Base-by-base conservation (phyloP, 2,888 invertebrate genomes). In the Campoletis raptor region DNA sequence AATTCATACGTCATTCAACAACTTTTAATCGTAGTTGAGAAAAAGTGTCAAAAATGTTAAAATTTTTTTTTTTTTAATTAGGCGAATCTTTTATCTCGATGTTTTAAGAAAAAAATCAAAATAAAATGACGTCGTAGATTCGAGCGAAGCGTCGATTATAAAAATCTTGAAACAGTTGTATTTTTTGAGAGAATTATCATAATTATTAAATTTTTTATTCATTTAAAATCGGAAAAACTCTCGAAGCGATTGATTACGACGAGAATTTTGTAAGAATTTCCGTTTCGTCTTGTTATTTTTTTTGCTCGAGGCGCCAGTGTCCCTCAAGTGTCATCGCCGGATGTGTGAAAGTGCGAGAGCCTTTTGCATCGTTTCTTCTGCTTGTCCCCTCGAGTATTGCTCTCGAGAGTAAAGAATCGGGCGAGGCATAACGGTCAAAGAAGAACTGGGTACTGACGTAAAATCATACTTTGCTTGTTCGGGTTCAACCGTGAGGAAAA, bases 241-340 rank as follows among this genome's bases (percentile, higher is more conserved):
- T 40, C 24, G 1, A 15, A 12, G 45, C 42, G 69, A 40, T 67
- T 40, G 54, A 54, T 18, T 37, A 37, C 37, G 9, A 3, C 30
- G 12, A 24, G 45, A 10, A 15, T 5, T 72, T 52, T 36, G 52
- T 6, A 36, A 24, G 9, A 37, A 12, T n/a, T 1, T 8, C 48
- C 37, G 15, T 40, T 48, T 57, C 30, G 30, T 30, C 30, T 21
- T 61, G 12, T 61, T 0, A 21, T 45, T 42, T 79, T 36, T 70
- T 45, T 69, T 52, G 6, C 42, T 79, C 42, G 70, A 72, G 70
- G 45, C 70, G 54, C 8, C 30, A 64, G 61, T 80, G 80, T 48
- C 40, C 66, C 66, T 72, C 72, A 18, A 85, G 81, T 81, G 66
- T 85, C 85, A 73, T 73, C 48, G n/a, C 67, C 73, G 72, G 66